Evolutionary conservation across 1,140 invertebrate species (phyloP).

Genomic region (roundworm (Caenorhabditis elegans)): WBcel235 BX284604.4:694501-695000

Average conservation of each 20-base stretch:
- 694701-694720: background rate
- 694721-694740: background rate
- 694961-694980: background rate
- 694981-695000: background rate
- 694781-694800: background rate
- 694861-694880: background rate
- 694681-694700: background rate
- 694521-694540: background rate
- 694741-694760: background rate
- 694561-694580: background rate
- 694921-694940: background rate
- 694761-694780: background rate
- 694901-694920: background rate
- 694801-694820: background rate
- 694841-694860: background rate
- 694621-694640: background rate
- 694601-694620: background rate
- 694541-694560: background rate
- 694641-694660: background rate
- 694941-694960: background rate
- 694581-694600: background rate
- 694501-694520: too few species aligned
- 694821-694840: background rate
- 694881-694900: background rate
- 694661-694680: background rate